These are phyloP conservation scores for Trisateles emortualis DNA, from an alignment of 2,888 invertebrate species.

Conservation along the genomic window DNA sequence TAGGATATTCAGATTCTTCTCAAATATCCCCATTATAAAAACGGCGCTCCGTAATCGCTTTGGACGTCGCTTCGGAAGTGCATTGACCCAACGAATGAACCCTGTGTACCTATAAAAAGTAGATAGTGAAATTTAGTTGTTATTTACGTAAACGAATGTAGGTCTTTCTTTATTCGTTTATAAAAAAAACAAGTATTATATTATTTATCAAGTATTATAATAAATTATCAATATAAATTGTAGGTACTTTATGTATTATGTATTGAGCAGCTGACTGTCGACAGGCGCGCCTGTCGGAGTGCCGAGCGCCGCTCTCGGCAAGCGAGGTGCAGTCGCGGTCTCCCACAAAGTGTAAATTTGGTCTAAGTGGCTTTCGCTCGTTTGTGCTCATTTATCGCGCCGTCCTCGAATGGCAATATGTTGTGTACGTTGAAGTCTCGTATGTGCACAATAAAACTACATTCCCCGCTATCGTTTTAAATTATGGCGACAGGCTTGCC, in stretches of 20 bases:
- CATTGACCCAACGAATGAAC: conserved; percentile 85
- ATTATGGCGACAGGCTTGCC: conserved; percentile 76
- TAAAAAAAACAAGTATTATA: conserved; percentile 20
- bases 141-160: conserved; percentile 49
- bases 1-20: conserved; percentile 56
- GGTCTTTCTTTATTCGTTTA: conserved; percentile 32
- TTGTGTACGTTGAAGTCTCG: conserved; percentile 71
- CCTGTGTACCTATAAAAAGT: conserved; percentile 67
- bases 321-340: conserved; percentile 71
- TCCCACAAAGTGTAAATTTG: conserved; percentile 86
- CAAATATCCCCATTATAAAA: conserved; percentile 70
- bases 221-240: conserved; percentile 36
- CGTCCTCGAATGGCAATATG: conserved; percentile 73
- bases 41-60: conserved; percentile 76
- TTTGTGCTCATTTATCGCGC: conserved; percentile 80
- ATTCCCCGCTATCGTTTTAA: conserved; percentile 77
- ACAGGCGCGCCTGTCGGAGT: conserved; percentile 54
- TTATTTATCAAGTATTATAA: conserved; percentile 39
- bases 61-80: conserved; percentile 82
- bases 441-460: conserved; percentile 78
- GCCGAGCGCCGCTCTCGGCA: conserved; percentile 54
- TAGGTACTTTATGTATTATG: conserved; percentile 50
- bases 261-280: conserved; percentile 77
- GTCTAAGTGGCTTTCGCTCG: conserved; percentile 84
- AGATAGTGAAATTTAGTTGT: conserved; percentile 53